Percentiles rank a stretch among this genome's conserved stretches.
phyloP scores from a whole-genome alignment of 2,888 invertebrate genomes.

The Sarcophaga rosellei region DNA sequence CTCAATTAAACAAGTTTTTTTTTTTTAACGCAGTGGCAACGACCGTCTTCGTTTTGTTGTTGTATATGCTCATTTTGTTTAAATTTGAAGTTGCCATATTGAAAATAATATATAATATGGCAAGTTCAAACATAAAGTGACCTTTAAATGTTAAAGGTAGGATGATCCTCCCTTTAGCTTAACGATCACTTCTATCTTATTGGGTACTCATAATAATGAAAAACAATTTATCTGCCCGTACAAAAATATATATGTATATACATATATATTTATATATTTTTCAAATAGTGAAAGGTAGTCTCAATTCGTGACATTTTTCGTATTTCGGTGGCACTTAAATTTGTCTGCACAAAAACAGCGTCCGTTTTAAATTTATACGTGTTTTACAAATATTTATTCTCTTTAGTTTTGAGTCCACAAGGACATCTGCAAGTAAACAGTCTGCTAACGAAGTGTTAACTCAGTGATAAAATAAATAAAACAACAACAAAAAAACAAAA shows the following conservation, averaged over 20 bases:
- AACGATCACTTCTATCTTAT: too few relatives aligned
- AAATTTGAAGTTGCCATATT: too few relatives aligned
- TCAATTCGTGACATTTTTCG: background rate
- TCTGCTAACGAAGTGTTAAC: conserved; percentile 37
- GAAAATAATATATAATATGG: too few relatives aligned
- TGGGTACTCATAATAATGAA: too few relatives aligned
- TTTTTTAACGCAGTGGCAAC: too few relatives aligned
- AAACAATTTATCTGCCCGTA: too few relatives aligned
- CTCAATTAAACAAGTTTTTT: too few relatives aligned
- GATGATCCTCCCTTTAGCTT: too few relatives aligned
- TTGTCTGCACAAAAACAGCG: background rate
- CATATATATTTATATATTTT: background rate
- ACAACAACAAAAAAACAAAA: background rate
- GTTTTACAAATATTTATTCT: conserved; percentile 1
- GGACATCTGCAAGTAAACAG: conserved; percentile 4
- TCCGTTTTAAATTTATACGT: background rate
- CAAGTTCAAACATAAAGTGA: too few relatives aligned
- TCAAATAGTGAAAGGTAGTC: background rate
- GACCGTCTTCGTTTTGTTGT: too few relatives aligned
- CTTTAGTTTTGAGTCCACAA: conserved; percentile 7
- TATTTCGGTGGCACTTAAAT: background rate
- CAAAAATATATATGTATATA: background rate
- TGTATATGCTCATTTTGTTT: too few relatives aligned
- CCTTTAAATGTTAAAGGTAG: too few relatives aligned
- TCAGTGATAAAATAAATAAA: conserved; percentile 19